These are phyloP conservation scores for Dolomedes plantarius DNA, from an alignment of 2,888 invertebrate species.

Conservation along the genomic window DNA sequence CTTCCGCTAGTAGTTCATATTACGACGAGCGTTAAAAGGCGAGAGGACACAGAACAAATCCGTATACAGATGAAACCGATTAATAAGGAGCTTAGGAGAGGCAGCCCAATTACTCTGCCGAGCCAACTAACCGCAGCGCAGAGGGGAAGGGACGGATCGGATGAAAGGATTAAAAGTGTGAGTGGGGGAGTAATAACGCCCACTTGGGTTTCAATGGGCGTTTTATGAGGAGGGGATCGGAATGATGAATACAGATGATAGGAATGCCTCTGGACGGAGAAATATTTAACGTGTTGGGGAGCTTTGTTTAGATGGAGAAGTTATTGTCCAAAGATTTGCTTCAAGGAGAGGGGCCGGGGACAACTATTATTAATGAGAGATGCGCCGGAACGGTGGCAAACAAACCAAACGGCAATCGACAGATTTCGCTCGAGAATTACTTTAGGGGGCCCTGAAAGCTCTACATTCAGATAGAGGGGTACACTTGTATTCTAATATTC, in stretches of 20 bases:
- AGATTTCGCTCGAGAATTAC: too few relatives aligned
- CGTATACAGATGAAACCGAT: conserved; percentile 8
- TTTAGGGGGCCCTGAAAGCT: too few relatives aligned
- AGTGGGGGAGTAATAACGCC: conserved; percentile 22
- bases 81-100: background rate
- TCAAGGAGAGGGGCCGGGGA: too few relatives aligned
- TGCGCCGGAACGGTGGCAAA: too few relatives aligned
- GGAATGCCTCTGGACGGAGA: background rate
- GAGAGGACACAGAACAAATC: background rate
- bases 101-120: background rate
- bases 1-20: too few relatives aligned
- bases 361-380: too few relatives aligned
- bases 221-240: conserved; percentile 9
- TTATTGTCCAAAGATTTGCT: too few relatives aligned
- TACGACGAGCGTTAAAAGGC: background rate
- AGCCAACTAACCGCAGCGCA: conserved; percentile 19
- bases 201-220: conserved; percentile 36
- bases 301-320: background rate
- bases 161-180: conserved; percentile 30
- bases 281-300: background rate
- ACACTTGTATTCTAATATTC: too few relatives aligned
- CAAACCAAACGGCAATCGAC: too few relatives aligned
- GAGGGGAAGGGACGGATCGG: conserved; percentile 3
- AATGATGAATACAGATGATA: conserved; percentile 4
- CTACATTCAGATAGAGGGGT: too few relatives aligned